Evolutionary conservation across 2,888 invertebrate species (phyloP).

Genomic region (Archips xylosteana): DNA sequence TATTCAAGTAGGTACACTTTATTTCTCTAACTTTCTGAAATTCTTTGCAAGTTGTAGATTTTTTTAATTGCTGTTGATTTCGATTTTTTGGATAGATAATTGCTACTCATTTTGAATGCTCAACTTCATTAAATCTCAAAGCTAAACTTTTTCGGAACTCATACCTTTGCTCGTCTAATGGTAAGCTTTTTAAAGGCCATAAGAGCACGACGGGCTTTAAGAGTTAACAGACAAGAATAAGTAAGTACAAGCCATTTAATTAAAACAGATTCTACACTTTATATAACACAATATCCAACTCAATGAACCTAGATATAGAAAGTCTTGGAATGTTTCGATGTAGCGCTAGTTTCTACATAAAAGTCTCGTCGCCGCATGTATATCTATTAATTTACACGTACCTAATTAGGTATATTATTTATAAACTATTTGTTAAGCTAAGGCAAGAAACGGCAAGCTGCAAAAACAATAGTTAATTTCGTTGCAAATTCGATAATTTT

Average conservation of each 20-base stretch:
- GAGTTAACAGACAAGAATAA: background rate
- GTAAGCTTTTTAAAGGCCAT: no score
- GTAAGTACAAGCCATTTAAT: background rate
- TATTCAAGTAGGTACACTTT: no score
- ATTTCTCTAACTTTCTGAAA: no score
- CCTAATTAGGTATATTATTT: conserved; percentile 18
- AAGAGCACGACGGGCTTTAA: no score
- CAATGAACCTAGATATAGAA: background rate
- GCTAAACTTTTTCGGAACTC: no score
- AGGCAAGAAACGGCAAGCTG: conserved; percentile 37
- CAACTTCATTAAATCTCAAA: no score
- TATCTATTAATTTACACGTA: conserved; percentile 5
- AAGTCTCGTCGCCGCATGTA: conserved; percentile 15
- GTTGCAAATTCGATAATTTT: conserved; percentile 34
- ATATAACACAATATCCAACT: background rate
- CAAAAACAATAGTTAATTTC: conserved; percentile 21
- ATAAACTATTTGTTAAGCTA: conserved; percentile 35
- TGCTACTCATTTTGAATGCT: no score
- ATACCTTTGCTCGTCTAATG: no score
- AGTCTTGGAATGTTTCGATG: conserved; percentile 69
- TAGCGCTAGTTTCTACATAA: conserved; percentile 48
- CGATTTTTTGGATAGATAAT: no score
- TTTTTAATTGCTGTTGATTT: no score
- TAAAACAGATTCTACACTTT: background rate
- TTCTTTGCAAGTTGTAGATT: no score